Percentiles rank a stretch among this genome's conserved stretches.
Evolutionary conservation across 2,797 vertebrate genomes (phyloP).

Genomic region (Lophotriccus pileatus): DNA sequence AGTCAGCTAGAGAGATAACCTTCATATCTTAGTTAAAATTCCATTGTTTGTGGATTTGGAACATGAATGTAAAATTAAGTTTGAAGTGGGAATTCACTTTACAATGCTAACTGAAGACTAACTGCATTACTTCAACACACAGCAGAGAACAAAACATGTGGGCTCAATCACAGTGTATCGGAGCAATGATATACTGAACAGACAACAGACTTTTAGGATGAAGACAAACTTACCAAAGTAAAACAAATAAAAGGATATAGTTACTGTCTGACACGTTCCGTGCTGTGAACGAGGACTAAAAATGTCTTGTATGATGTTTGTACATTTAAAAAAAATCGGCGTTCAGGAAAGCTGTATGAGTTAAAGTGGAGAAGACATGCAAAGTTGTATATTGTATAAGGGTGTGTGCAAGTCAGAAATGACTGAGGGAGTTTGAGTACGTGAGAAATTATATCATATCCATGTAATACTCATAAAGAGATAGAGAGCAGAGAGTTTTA

Average conservation of each 20-base stretch:
- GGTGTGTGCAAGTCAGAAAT: neutral
- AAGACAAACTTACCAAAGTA: neutral
- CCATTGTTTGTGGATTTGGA: neutral
- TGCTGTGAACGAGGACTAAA: neutral
- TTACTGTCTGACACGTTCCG: neutral
- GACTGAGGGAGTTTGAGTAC: neutral
- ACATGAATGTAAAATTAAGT: neutral
- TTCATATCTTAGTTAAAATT: slow-evolving; percentile 17
- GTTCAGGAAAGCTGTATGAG: neutral
- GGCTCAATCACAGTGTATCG: neutral
- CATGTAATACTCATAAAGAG: neutral
- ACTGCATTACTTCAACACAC: neutral
- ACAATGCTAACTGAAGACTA: neutral
- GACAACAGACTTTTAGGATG: neutral
- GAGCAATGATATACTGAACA: neutral
- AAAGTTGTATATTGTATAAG: neutral
- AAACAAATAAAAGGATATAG: neutral
- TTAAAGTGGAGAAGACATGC: neutral
- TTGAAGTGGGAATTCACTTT: slow-evolving; percentile 6
- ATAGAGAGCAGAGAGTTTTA: neutral
- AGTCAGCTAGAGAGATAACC: neutral
- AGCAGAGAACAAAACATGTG: neutral
- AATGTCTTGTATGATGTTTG: neutral
- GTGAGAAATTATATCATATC: neutral
- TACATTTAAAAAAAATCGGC: neutral